Base-by-base conservation (phyloP, 2,113 vertebrate genomes). In the Malaclemys terrapin region DNA sequence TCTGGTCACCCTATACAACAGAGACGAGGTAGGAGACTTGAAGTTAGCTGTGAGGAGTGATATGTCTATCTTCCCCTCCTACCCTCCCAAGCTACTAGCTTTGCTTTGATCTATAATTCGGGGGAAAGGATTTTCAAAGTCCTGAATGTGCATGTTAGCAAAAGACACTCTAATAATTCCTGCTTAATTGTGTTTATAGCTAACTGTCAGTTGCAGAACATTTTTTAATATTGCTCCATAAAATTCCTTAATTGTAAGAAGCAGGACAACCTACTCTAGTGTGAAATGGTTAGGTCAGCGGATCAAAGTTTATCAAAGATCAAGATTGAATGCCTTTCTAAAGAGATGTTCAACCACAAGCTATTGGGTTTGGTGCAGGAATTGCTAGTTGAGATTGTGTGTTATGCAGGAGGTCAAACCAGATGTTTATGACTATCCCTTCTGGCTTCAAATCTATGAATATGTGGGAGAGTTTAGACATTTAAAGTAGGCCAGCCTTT, bases 181-280 rank as follows among this genome's bases (percentile, higher is more conserved):
- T 91, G 78, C 56, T 87, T 96, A 92, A 95, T 96, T 93, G 9
- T 13, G 42, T 94, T 35, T 96, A 92, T 29, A 91, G 81, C 89
- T 87, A 96, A 96, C 95, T 93, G 94, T 89, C 45, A 1, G 94
- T 97, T 97, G 95, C 92, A 88, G 81, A 96, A 93, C 31, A 65
- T 35, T 95, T 97, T 96, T 96, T 91, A 93, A 92, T 88, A 89
- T 93, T 87, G 47, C 89, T 96, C 88, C 86, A 80, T 59, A 84
- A 89, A 65, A 84, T 47, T 72, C 65, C 62, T 83, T 84, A 92
- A 75, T 84, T 95, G 79, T n/a, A 79, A 89, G 91, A 89, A 94
- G 84, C 78, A 89, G 87, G 87, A 82, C 69, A 24, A 93, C 85
- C 84, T 92, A 85, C 47, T 84, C 85, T 49, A 47, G 57, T 95